Evolutionary conservation across 2,888 invertebrate species (phyloP).

Genomic region (Gari tellinella): DNA sequence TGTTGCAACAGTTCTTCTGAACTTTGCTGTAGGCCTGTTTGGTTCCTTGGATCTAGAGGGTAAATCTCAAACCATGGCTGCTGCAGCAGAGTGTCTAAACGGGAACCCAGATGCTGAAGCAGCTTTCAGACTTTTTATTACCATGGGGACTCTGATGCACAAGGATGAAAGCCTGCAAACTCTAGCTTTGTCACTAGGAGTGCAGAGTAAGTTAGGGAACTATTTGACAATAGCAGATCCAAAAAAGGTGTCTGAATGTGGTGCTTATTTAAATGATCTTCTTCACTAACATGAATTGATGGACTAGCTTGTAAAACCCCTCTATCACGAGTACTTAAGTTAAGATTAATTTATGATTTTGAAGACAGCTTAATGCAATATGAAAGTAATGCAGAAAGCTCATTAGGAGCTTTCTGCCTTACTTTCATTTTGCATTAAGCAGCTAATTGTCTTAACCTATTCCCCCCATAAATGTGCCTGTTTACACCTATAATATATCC

Average conservation of each 20-base stretch:
- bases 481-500: no score
- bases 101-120: slow-evolving; percentile 89
- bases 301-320: not conserved
- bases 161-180: slow-evolving; percentile 78
- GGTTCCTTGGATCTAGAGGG: slow-evolving; percentile 70
- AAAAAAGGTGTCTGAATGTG: slow-evolving; percentile 80
- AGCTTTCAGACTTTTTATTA: slow-evolving; percentile 90
- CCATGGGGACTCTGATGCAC: slow-evolving; percentile 89
- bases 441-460: no score
- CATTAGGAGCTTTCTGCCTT: no score
- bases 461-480: no score
- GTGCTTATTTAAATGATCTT: slow-evolving; percentile 55
- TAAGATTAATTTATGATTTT: no score
- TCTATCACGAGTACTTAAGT: no score
- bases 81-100: slow-evolving; percentile 60
- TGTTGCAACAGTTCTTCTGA: slow-evolving; percentile 89
- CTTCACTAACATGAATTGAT: slow-evolving; percentile 25
- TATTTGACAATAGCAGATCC: slow-evolving; percentile 67
- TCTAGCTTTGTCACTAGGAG: slow-evolving; percentile 78
- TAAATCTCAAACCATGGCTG: slow-evolving; percentile 76
- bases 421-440: no score
- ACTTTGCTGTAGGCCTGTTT: slow-evolving; percentile 87
- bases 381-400: no score
- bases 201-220: slow-evolving; percentile 62
- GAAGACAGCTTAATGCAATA: no score